A percentile compares a stretch with the other conserved stretches of the same genome.
Conservation (phyloP, 1,140 invertebrate genomes). For the Trichonephila inaurata region DNA sequence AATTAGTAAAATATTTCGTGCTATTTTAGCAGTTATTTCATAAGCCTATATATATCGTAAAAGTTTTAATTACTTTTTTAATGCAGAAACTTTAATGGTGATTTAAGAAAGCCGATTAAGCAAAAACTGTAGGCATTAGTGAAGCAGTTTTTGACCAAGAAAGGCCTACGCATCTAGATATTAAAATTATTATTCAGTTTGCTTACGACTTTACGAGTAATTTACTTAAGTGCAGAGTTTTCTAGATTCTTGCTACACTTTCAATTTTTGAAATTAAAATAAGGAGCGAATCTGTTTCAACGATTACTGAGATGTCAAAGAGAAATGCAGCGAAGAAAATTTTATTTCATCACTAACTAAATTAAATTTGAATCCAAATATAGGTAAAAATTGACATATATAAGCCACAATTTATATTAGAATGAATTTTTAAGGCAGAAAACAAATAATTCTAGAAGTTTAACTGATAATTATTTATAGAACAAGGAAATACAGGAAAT, state of each 20-base stretch:
- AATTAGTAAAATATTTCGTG: not conserved
- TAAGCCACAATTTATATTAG: too few species aligned
- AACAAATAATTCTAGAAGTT: too few species aligned
- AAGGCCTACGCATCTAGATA: not conserved
- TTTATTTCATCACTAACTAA: not conserved
- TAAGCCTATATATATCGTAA: not conserved
- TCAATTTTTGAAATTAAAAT: not conserved
- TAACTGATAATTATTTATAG: too few species aligned
- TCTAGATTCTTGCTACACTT: not conserved
- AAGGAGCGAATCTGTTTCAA: not conserved
- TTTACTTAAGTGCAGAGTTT: not conserved
- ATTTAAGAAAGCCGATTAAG: not conserved
- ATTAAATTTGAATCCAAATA: too few species aligned
- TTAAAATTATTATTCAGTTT: not conserved
- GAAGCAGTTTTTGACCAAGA: not conserved
- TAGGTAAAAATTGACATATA: too few species aligned
- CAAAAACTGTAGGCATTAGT: not conserved
- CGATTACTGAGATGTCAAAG: not conserved
- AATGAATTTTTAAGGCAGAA: too few species aligned
- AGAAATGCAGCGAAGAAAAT: not conserved
- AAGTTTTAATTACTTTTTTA: not conserved
- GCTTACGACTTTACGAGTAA: not conserved
- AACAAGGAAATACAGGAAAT: too few species aligned
- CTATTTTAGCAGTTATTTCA: not conserved
- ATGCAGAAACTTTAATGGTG: not conserved